These are phyloP conservation scores for Hormaphis cornu DNA, from an alignment of 1,140 invertebrate genomes.

Conservation along the genomic window DNA sequence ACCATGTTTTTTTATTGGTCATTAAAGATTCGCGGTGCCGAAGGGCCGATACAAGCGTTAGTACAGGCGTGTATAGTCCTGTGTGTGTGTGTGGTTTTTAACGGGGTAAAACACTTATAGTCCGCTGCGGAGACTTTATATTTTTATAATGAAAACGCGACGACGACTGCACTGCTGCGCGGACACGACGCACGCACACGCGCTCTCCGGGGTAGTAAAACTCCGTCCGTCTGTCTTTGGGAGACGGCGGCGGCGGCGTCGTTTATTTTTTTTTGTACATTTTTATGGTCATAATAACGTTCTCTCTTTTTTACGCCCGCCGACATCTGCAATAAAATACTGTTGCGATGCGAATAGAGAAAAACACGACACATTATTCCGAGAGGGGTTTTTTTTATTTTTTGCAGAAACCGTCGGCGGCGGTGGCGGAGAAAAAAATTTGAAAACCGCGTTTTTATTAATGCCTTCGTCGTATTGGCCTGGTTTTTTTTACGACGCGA, in stretches of 20 bases:
- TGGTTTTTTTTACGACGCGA: constrained; percentile 22
- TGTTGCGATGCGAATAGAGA: constrained; percentile 6
- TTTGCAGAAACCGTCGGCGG: neutral
- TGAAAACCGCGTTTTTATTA: constrained; percentile 1
- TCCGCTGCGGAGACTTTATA: constrained; percentile 26
- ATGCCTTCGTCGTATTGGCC: neutral
- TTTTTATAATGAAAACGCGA: constrained; percentile 30
- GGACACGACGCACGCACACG: neutral
- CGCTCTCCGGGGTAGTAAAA: constrained; percentile 25
- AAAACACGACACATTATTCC: neutral
- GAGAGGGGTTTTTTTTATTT: too few species aligned
- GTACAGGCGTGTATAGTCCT: too few species aligned
- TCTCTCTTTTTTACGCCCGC: constrained; percentile 26
- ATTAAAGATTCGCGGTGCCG: constrained; percentile 22
- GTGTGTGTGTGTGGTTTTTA: too few species aligned
- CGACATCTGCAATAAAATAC: constrained; percentile 32
- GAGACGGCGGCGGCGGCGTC: neutral
- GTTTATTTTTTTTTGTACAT: neutral
- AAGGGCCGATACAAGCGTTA: too few species aligned
- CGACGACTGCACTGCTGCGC: neutral
- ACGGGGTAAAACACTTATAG: constrained; percentile 8
- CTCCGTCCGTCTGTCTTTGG: constrained; percentile 31
- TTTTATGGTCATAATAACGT: constrained; percentile 31
- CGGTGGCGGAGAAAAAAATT: neutral
- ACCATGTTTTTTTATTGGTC: constrained; percentile 22